These are phyloP conservation scores for Diprion similis DNA, from an alignment of 1,140 invertebrate genomes.

Conservation along the genomic window DNA sequence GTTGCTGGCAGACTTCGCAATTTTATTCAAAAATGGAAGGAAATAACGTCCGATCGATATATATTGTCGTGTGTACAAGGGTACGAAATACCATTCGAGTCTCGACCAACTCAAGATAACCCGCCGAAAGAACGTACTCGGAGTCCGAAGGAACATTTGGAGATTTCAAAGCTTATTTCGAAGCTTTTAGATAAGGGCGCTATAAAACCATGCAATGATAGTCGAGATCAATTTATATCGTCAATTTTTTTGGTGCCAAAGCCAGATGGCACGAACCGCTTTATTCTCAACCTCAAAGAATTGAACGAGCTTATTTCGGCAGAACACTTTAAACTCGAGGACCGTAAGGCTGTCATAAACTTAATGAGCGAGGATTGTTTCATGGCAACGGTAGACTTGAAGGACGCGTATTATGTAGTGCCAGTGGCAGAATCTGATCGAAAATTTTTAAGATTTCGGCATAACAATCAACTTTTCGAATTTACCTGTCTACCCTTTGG, in stretches of 20 bases:
- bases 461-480: slow-evolving; percentile 26
- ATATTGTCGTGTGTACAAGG: slow-evolving; percentile 10
- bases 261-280: neutral
- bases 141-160: neutral
- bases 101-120: slow-evolving; percentile 15
- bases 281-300: slow-evolving; percentile 22
- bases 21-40: neutral
- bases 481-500: slow-evolving; percentile 38
- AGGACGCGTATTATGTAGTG: slow-evolving; percentile 22
- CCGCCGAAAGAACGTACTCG: too few relatives aligned
- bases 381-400: slow-evolving; percentile 25
- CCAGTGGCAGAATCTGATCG: slow-evolving; percentile 5
- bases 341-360: slow-evolving; percentile 22
- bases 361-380: slow-evolving; percentile 20
- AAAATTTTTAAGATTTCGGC: slow-evolving; percentile 32
- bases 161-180: neutral
- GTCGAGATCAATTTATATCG: slow-evolving; percentile 23
- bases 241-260: slow-evolving; percentile 21
- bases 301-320: slow-evolving; percentile 32
- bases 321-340: slow-evolving; percentile 35
- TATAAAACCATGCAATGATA: slow-evolving; percentile 15
- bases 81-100: slow-evolving; percentile 14
- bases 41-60: neutral
- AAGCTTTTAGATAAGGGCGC: slow-evolving; percentile 17
- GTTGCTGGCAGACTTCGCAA: slow-evolving; percentile 8